Conservation (phyloP, 2,797 vertebrate genomes). For the Saxicola maurus region DNA sequence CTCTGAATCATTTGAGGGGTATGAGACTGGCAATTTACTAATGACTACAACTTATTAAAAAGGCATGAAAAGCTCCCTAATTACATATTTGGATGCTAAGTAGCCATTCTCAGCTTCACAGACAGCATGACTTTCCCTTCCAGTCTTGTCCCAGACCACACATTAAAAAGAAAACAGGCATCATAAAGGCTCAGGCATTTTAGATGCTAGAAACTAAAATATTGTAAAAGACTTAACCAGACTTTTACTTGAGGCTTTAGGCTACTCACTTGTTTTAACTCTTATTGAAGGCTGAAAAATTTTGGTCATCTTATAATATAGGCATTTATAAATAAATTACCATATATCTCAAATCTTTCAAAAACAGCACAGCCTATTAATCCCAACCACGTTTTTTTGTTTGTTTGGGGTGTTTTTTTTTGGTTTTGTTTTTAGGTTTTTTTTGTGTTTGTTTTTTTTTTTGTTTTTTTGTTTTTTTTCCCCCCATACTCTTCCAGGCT, state of each 20-base stretch:
- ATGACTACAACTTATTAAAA: constrained; percentile 64
- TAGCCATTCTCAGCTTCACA: constrained; percentile 43
- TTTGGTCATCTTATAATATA: neutral
- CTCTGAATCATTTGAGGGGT: constrained; percentile 45
- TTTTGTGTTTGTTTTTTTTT: neutral
- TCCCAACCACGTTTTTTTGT: neutral
- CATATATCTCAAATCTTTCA: neutral
- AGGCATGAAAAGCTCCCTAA: constrained; percentile 59
- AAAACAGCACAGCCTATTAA: neutral
- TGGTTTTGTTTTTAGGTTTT: too few relatives aligned
- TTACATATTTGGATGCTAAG: constrained; percentile 60
- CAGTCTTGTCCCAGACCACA: constrained; percentile 43
- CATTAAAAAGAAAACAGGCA: constrained; percentile 39
- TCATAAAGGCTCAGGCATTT: neutral
- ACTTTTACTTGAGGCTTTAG: neutral
- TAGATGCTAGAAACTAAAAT: neutral
- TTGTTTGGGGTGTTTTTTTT: too few relatives aligned
- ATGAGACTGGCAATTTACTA: constrained; percentile 60
- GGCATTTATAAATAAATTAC: constrained; percentile 15
- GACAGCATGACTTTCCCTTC: constrained; percentile 51
- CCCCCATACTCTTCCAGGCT: neutral
- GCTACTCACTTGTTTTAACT: neutral
- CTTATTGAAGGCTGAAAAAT: neutral
- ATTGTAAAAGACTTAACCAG: neutral
- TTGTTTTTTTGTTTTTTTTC: too few relatives aligned